These are phyloP conservation scores for Polylopha cassiicola DNA, from an alignment of 2,888 invertebrate species.

Conservation along the genomic window DNA sequence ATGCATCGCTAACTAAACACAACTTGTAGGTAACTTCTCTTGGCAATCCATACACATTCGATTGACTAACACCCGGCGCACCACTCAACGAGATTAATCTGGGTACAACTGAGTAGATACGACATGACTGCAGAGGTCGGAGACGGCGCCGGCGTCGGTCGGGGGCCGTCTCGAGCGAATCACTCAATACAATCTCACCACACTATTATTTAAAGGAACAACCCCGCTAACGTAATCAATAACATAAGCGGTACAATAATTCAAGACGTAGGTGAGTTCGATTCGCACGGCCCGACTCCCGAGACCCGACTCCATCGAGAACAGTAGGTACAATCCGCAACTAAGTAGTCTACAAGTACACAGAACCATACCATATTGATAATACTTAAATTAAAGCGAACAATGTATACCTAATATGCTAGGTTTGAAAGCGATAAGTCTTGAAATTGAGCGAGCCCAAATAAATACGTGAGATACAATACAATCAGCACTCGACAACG, in stretches of 20 bases:
- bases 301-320: conserved; percentile 64
- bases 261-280: too few relatives aligned
- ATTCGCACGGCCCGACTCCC: too few relatives aligned
- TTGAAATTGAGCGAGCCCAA: conserved; percentile 75
- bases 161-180: too few relatives aligned
- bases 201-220: too few relatives aligned
- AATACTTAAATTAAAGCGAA: conserved; percentile 54
- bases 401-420: conserved; percentile 44
- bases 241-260: background rate
- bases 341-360: conserved; percentile 66
- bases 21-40: conserved; percentile 77
- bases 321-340: conserved; percentile 63
- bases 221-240: too few relatives aligned
- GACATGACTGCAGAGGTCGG: too few relatives aligned
- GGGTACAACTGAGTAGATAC: background rate
- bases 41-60: conserved; percentile 72
- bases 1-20: conserved; percentile 76
- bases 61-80: conserved; percentile 71
- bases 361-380: conserved; percentile 59
- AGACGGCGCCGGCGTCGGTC: too few relatives aligned
- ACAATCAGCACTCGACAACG: conserved; percentile 55
- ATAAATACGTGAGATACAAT: conserved; percentile 57
- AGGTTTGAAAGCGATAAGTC: conserved; percentile 71
- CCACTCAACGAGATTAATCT: conserved; percentile 70
- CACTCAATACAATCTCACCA: too few relatives aligned